A percentile compares a stretch with the other conserved stretches of the same genome.
phyloP scores from a whole-genome alignment of 2,888 invertebrate species.

The Hypomecis atomaria region DNA sequence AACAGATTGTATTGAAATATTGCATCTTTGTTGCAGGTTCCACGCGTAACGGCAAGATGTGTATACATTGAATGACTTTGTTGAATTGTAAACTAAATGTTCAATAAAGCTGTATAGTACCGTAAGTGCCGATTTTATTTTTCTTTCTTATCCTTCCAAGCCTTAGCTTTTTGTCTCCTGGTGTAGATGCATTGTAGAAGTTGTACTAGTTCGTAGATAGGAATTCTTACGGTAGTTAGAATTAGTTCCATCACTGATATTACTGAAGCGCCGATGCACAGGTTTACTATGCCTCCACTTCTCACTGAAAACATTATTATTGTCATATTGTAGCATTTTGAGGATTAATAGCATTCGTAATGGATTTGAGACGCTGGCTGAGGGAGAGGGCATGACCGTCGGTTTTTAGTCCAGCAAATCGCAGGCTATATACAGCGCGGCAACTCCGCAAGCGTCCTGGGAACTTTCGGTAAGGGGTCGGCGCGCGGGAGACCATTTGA shows the following conservation, averaged over 20 bases:
- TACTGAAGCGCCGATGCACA: slow-evolving; percentile 73
- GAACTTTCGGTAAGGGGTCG: no score
- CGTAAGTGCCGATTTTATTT: slow-evolving; percentile 30
- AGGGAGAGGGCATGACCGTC: no score
- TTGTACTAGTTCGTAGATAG: slow-evolving; percentile 51
- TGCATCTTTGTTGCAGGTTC: slow-evolving; percentile 14
- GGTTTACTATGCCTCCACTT: slow-evolving; percentile 71
- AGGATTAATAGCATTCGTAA: no score
- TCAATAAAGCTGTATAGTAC: slow-evolving; percentile 15
- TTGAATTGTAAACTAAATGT: background rate
- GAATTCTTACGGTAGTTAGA: slow-evolving; percentile 54
- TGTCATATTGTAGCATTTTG: no score
- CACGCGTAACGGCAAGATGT: slow-evolving; percentile 3
- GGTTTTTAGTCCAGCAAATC: background rate
- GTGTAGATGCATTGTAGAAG: slow-evolving; percentile 43
- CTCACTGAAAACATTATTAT: slow-evolving; percentile 67
- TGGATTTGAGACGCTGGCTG: no score
- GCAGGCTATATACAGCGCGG: background rate
- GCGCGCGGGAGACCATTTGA: no score
- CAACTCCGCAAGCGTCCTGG: no score
- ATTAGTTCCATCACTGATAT: slow-evolving; percentile 71
- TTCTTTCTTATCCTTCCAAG: slow-evolving; percentile 32
- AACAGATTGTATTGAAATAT: no score
- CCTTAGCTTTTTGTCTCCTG: slow-evolving; percentile 39
- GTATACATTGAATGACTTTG: background rate